Evolutionary conservation across 2,888 invertebrate species (phyloP), one percentile per base, ranked within the genome.

Genomic region (Candidula unifasciata): DNA sequence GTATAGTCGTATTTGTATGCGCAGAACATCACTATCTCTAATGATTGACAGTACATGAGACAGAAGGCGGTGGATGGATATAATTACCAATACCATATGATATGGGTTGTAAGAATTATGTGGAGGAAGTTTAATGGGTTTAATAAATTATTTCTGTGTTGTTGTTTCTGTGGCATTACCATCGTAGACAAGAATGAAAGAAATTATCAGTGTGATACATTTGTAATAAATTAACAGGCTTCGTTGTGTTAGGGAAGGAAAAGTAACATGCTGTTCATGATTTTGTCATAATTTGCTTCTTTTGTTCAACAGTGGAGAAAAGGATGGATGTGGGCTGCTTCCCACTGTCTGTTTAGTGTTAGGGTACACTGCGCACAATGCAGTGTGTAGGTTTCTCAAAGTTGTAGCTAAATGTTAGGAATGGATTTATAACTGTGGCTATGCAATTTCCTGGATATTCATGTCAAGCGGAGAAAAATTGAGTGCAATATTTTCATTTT

Each of bases 341-440:
- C 66, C 44, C 44, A 54, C 13, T 82, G 27, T 79, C 10, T 64
- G 64, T 89, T 73, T 73, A 73, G 73, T 73, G 52, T 3, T 73
- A 89, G 89, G 89, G 86, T 86, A 84, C 84, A 90, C 92, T 92
- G 92, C 91, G 91, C 91, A 92, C 91, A 91, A 92, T 91, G 92
- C 92, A 92, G 92, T 91, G 89, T 88, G 37, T 86, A 84, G 87
- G 79, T 86, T 35, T 83, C 76, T 73, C 87, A 89, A 90, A 89
- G 88, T 85, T 86, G 89, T 89, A 91, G 91, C 21, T 66, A 64
- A 21, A 30, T 66, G 21, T 85, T 83, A 80, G 76, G 5, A 57
- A 57, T 33, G 66, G 33, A 30, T 35, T 44, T 54, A 69, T 33
- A 18, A 44, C 35, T 30, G 52, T 73, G 74, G 74, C 60, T 52